These are phyloP conservation scores for Hycleus phaleratus DNA, from an alignment of 1,140 invertebrate genomes.

Conservation along the genomic window DNA sequence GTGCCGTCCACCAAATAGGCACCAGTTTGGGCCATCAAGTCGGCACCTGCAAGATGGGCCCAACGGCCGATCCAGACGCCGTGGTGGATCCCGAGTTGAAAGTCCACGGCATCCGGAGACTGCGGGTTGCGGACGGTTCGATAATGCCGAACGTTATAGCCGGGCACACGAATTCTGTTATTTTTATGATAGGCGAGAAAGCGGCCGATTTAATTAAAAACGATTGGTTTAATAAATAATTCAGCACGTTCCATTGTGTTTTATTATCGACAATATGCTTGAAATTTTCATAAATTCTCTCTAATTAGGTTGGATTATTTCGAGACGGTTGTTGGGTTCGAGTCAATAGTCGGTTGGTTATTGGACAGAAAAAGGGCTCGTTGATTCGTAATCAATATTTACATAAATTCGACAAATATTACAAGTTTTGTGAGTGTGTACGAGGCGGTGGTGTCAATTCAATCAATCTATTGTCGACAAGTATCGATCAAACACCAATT, in stretches of 20 bases:
- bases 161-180: conserved; percentile 55
- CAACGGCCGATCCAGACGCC: conserved; percentile 44
- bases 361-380: too few relatives aligned
- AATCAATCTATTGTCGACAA: too few relatives aligned
- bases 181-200: conserved; percentile 59
- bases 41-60: conserved; percentile 60
- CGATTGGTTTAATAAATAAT: conserved; percentile 13
- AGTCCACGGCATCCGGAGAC: conserved; percentile 47
- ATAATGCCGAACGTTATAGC: conserved; percentile 58
- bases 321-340: too few relatives aligned
- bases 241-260: background rate
- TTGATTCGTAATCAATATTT: too few relatives aligned
- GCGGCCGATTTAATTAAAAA: conserved; percentile 50
- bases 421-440: too few relatives aligned
- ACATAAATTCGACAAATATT: too few relatives aligned
- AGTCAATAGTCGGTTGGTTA: too few relatives aligned
- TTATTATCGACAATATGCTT: too few relatives aligned
- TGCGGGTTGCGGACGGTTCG: conserved; percentile 55
- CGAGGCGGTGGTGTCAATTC: too few relatives aligned
- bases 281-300: too few relatives aligned
- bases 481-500: too few relatives aligned
- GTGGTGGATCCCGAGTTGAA: conserved; percentile 51
- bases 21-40: conserved; percentile 46
- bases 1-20: conserved; percentile 38
- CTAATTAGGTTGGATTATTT: too few relatives aligned